Evolutionary conservation across 2,888 invertebrate species (phyloP).

Genomic region (Heteromurus nitidus): DNA sequence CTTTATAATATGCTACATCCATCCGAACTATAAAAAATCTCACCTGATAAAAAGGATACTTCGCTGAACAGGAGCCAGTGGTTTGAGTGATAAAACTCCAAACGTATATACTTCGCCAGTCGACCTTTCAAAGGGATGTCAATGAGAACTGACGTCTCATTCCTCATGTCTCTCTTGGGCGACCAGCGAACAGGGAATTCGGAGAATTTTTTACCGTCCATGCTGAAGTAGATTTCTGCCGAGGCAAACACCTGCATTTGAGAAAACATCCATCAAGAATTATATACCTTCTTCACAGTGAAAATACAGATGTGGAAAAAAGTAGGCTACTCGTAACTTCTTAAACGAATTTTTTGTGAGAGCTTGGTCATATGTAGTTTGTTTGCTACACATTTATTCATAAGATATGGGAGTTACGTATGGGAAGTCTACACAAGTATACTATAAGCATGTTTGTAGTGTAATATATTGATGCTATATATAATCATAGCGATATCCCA

Average conservation of each 20-base stretch:
- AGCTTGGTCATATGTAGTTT: too few species aligned
- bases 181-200: conserved; percentile 75
- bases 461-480: too few species aligned
- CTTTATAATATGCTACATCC: too few species aligned
- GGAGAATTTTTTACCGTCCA: conserved; percentile 77
- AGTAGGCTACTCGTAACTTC: conserved; percentile 15
- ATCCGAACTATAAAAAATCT: too few species aligned
- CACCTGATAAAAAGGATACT: conserved; percentile 78
- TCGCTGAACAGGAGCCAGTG: conserved; percentile 79
- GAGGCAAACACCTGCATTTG: conserved; percentile 76
- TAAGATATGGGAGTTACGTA: too few species aligned
- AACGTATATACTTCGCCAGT: conserved; percentile 70
- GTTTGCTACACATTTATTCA: too few species aligned
- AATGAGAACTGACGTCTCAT: conserved; percentile 71
- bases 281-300: conserved; percentile 5
- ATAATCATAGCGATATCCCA: too few species aligned
- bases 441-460: too few species aligned
- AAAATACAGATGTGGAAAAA: conserved; percentile 4
- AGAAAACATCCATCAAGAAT: conserved; percentile 50
- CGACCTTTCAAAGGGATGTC: conserved; percentile 71
- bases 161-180: conserved; percentile 73
- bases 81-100: conserved; percentile 73
- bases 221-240: conserved; percentile 77
- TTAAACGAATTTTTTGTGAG: not conserved
- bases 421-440: too few species aligned